Percentiles rank a stretch among this genome's conserved stretches.
phyloP scores from a whole-genome alignment of 2,113 vertebrate species.

The Eurypyga helias region DNA sequence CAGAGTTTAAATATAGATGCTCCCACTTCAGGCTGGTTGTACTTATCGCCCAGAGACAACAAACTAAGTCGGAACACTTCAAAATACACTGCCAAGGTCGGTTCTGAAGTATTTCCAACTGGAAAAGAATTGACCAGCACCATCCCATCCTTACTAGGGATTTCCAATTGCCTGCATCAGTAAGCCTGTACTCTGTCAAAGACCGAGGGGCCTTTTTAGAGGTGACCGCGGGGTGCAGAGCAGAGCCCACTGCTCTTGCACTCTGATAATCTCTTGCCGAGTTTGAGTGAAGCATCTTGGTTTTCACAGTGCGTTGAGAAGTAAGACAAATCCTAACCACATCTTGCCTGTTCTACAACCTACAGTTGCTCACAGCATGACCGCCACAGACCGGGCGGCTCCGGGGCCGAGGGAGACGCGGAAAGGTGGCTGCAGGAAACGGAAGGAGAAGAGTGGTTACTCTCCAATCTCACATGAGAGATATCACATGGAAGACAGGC shows the following conservation, averaged over 20 bases:
- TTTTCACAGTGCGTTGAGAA: neutral
- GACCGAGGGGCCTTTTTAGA: neutral
- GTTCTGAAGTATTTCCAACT: neutral
- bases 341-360: neutral
- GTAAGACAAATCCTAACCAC: neutral
- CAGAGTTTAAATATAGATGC: neutral
- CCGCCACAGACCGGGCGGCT: accelerated
- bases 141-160: accelerated
- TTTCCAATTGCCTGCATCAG: neutral
- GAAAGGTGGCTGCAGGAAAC: neutral
- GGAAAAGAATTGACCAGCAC: neutral
- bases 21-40: accelerated
- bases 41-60: neutral
- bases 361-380: neutral
- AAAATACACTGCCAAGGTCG: neutral
- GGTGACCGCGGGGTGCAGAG: neutral
- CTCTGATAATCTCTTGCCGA: neutral
- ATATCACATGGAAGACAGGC: accelerated
- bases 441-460: neutral
- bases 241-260: neutral
- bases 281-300: neutral
- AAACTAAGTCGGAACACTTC: neutral
- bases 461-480: neutral
- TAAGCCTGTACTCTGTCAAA: neutral
- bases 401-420: neutral